Evolutionary conservation across 2,888 invertebrate genomes (phyloP).

Genomic region (Meghimatium bilineatum): DNA sequence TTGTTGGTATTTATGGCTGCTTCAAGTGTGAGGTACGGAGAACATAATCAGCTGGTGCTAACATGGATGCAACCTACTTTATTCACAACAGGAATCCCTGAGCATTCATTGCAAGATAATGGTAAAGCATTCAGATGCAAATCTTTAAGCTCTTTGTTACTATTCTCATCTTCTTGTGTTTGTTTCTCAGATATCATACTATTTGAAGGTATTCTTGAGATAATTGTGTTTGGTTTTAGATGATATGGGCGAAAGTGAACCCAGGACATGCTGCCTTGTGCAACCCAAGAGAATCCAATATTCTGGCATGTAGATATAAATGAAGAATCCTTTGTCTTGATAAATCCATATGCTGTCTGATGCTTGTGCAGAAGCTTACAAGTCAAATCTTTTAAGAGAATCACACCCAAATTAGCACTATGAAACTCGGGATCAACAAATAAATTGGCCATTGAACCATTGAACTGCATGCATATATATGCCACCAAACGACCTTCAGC

Average conservation of each 20-base stretch:
- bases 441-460: slow-evolving; percentile 71
- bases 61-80: slow-evolving; percentile 41
- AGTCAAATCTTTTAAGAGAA: slow-evolving; percentile 65
- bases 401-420: slow-evolving; percentile 63
- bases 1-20: no score
- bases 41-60: slow-evolving; percentile 19
- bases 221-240: background rate
- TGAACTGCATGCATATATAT: slow-evolving; percentile 71
- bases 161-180: background rate
- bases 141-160: slow-evolving; percentile 10
- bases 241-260: slow-evolving; percentile 54
- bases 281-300: slow-evolving; percentile 70
- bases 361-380: slow-evolving; percentile 60
- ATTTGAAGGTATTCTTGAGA: slow-evolving; percentile 8
- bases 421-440: slow-evolving; percentile 66
- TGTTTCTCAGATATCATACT: background rate
- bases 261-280: slow-evolving; percentile 71
- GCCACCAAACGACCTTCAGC: slow-evolving; percentile 63
- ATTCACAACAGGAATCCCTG: slow-evolving; percentile 42
- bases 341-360: slow-evolving; percentile 67
- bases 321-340: slow-evolving; percentile 63
- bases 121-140: slow-evolving; percentile 51
- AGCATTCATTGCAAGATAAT: slow-evolving; percentile 51
- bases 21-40: no score
- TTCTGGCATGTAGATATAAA: slow-evolving; percentile 63